Evolutionary conservation across 2,888 invertebrate species (phyloP).

Genomic region (Drosophila rellima): DNA sequence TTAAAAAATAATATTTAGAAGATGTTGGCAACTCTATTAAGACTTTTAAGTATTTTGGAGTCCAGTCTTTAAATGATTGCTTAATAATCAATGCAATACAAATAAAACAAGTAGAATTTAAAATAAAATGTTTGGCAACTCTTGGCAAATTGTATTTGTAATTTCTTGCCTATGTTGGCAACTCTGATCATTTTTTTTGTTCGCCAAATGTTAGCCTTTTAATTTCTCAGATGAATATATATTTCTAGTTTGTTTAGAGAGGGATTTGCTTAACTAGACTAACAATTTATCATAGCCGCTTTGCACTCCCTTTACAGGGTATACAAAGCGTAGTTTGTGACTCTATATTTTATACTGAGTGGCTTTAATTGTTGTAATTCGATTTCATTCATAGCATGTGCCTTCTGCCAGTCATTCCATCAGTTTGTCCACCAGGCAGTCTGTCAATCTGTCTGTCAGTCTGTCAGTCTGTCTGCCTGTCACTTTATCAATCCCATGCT

Average conservation of each 20-base stretch:
- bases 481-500: slow-evolving; percentile 34
- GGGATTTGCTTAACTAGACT: not conserved
- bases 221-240: not conserved
- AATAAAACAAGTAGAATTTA: not conserved
- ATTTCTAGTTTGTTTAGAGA: not conserved
- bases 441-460: slow-evolving; percentile 7
- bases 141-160: not conserved
- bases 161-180: not conserved
- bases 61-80: too few species aligned
- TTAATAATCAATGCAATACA: not conserved
- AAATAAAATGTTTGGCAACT: not conserved
- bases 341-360: not conserved
- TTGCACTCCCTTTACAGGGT: not conserved
- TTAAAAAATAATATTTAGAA: not conserved
- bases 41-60: too few species aligned
- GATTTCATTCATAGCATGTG: slow-evolving; percentile 50
- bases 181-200: not conserved
- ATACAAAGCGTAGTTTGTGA: slow-evolving; percentile 4
- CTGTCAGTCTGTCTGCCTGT: slow-evolving; percentile 2
- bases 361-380: slow-evolving; percentile 66
- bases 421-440: not conserved
- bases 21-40: not conserved
- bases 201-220: not conserved
- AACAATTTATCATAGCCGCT: not conserved
- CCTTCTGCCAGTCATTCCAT: slow-evolving; percentile 4